These are phyloP conservation scores for Spilogale gracilis DNA, from an alignment of 2,113 vertebrate genomes.

Conservation along the genomic window DNA sequence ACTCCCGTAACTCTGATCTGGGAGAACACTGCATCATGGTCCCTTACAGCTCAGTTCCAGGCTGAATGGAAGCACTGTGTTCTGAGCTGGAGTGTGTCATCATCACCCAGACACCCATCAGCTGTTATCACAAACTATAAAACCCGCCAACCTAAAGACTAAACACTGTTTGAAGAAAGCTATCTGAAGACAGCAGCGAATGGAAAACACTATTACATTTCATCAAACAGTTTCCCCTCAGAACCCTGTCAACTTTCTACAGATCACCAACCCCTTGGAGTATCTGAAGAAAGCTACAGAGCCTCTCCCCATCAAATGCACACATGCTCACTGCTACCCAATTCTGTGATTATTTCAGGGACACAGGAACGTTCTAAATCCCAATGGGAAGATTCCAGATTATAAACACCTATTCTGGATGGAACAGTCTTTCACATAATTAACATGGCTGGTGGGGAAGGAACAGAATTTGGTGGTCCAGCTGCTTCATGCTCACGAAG, in stretches of 20 bases:
- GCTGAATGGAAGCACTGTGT: conserved; percentile 42
- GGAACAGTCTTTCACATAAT: background rate
- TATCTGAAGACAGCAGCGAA: background rate
- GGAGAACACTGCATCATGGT: background rate
- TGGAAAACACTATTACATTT: background rate
- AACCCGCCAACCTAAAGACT: background rate
- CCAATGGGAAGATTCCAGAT: background rate
- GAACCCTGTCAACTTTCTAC: background rate
- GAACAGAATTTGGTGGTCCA: background rate
- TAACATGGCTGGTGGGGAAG: background rate
- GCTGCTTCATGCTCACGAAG: background rate
- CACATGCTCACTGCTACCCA: background rate
- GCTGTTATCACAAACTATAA: background rate
- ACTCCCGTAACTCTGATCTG: background rate
- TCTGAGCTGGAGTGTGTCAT: background rate
- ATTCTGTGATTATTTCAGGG: background rate
- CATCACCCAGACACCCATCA: background rate
- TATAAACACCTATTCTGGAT: background rate
- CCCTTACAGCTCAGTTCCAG: background rate
- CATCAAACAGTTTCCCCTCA: background rate
- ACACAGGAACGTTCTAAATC: background rate
- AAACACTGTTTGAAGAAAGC: background rate
- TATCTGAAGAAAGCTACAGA: background rate
- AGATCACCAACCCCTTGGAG: background rate
- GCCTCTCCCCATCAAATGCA: background rate